A percentile compares a stretch with the other conserved stretches of the same genome.
Conservation (phyloP, 2,888 invertebrate species). For the Lycophotia porphyrea region DNA sequence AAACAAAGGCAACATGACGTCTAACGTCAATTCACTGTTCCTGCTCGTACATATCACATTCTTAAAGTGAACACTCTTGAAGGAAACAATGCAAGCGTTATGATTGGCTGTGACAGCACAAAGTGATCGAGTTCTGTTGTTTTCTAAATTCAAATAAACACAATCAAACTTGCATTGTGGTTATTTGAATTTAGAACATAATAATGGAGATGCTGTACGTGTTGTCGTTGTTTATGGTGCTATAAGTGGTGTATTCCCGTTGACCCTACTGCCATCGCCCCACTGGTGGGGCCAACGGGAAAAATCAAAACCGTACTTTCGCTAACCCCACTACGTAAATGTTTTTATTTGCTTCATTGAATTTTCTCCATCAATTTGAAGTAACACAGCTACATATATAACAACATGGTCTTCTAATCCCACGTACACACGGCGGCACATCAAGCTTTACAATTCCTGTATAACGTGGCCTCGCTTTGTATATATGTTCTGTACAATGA, state of each 20-base stretch:
- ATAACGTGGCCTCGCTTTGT: too few species aligned
- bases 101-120: constrained; percentile 23
- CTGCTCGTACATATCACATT: not conserved
- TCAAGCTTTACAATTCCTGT: too few species aligned
- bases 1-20: constrained; percentile 7
- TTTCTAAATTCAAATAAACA: too few species aligned
- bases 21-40: constrained; percentile 10
- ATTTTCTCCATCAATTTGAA: not conserved
- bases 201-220: not conserved
- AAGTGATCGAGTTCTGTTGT: constrained; percentile 4
- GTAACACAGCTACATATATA: not conserved
- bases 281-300: too few species aligned
- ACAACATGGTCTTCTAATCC: too few species aligned
- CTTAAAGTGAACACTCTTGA: constrained; percentile 4
- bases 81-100: constrained; percentile 27
- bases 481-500: too few species aligned
- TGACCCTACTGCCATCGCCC: too few species aligned
- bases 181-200: constrained; percentile 5
- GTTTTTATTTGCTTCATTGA: not conserved
- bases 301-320: too few species aligned
- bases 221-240: not conserved
- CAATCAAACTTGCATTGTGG: constrained; percentile 5
- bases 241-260: too few species aligned
- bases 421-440: too few species aligned
- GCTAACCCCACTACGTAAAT: too few species aligned